Conservation (phyloP, 2,888 invertebrate species). For the Heliconius charithonia region DNA sequence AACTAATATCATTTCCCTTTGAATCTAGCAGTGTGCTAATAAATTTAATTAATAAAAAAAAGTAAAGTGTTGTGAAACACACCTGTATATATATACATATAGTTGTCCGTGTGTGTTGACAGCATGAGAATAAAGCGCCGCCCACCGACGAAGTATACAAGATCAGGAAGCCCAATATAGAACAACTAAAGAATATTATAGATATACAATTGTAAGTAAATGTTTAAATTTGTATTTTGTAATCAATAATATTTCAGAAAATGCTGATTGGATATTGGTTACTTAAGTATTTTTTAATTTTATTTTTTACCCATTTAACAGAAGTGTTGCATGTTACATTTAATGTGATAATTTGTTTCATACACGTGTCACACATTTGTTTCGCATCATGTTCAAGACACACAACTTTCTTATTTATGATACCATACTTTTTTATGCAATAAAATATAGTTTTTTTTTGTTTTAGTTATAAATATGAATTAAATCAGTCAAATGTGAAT, state of each 20-base stretch:
- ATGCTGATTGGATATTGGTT: neutral
- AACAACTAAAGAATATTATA: constrained; percentile 66
- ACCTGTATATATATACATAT: constrained; percentile 56
- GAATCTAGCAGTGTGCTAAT: constrained; percentile 20
- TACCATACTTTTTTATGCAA: too few relatives aligned
- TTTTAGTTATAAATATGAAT: too few relatives aligned
- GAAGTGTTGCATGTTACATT: constrained; percentile 11
- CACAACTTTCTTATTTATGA: neutral
- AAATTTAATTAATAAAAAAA: constrained; percentile 29
- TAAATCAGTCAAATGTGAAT: neutral
- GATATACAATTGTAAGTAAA: constrained; percentile 62
- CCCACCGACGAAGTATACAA: constrained; percentile 58
- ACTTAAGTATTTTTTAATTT: neutral
- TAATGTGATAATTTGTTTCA: constrained; percentile 8
- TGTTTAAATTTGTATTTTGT: constrained; percentile 1
- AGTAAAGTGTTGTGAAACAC: constrained; percentile 52
- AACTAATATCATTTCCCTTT: constrained; percentile 35
- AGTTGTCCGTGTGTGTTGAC: constrained; percentile 69
- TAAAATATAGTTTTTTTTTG: too few relatives aligned
- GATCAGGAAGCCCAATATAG: constrained; percentile 58
- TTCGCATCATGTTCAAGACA: neutral
- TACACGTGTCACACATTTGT: neutral
- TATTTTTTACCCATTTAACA: constrained; percentile 1
- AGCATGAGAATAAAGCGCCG: constrained; percentile 70
- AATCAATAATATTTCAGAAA: neutral